These are phyloP conservation scores for Chymomyza amoena DNA, from an alignment of 2,888 invertebrate species.

Conservation along the genomic window DNA sequence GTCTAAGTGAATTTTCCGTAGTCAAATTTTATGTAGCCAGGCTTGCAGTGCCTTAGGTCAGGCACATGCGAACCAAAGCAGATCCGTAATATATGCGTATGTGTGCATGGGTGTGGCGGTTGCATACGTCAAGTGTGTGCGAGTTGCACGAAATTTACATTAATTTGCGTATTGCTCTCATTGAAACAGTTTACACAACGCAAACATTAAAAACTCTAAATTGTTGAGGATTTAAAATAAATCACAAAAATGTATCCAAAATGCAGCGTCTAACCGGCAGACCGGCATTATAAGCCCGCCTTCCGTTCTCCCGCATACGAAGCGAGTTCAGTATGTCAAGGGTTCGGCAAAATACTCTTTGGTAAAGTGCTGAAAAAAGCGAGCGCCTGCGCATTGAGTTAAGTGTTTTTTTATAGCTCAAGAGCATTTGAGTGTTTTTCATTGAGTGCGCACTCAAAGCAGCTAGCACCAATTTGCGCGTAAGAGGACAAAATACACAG, in stretches of 20 bases:
- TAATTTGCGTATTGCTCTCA: slow-evolving; percentile 31
- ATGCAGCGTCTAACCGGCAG: slow-evolving; percentile 30
- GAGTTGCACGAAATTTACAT: slow-evolving; percentile 59
- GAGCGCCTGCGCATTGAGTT: slow-evolving; percentile 49
- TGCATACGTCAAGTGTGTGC: slow-evolving; percentile 13
- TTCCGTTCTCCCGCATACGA: slow-evolving; percentile 13
- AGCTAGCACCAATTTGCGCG: slow-evolving; percentile 17
- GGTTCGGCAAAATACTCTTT: slow-evolving; percentile 39
- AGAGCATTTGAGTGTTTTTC: slow-evolving; percentile 19
- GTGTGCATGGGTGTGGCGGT: neutral
- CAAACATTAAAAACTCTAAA: slow-evolving; percentile 55
- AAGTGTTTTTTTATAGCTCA: slow-evolving; percentile 25
- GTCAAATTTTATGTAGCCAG: slow-evolving; percentile 51
- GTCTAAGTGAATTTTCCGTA: slow-evolving; percentile 64
- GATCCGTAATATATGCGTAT: neutral
- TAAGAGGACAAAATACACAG: slow-evolving; percentile 2
- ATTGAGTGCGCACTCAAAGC: slow-evolving; percentile 11
- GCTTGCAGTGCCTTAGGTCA: slow-evolving; percentile 62
- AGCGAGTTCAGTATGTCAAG: slow-evolving; percentile 68
- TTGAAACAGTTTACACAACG: slow-evolving; percentile 29
- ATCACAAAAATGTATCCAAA: slow-evolving; percentile 57
- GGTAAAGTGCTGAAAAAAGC: slow-evolving; percentile 59
- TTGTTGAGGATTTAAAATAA: slow-evolving; percentile 64
- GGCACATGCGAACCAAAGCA: slow-evolving; percentile 50
- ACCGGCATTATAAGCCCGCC: slow-evolving; percentile 20